Conservation (phyloP, 2,888 invertebrate genomes). For the Chirona hameri region DNA sequence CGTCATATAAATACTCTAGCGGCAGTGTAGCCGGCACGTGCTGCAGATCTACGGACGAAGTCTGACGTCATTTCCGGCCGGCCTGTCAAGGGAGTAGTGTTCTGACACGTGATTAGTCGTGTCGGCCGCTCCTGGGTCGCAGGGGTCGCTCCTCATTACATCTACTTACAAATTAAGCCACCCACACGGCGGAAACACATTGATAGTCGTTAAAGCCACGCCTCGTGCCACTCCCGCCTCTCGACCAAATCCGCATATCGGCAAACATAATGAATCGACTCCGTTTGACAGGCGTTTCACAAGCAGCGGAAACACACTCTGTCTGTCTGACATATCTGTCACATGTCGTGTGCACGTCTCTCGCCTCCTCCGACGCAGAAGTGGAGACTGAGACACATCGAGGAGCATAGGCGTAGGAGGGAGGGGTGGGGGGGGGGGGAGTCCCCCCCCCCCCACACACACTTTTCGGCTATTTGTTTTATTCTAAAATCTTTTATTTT, state of each 20-base stretch:
- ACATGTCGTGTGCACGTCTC: too few relatives aligned
- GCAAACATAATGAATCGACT: background rate
- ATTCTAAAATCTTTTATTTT: too few relatives aligned
- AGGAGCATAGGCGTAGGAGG: too few relatives aligned
- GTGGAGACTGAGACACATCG: too few relatives aligned
- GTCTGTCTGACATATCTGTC: too few relatives aligned
- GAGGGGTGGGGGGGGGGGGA: too few relatives aligned
- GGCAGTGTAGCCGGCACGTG: too few relatives aligned
- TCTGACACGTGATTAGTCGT: background rate
- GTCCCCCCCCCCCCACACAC: too few relatives aligned
- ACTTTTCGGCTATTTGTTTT: too few relatives aligned
- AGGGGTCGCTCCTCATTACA: background rate
- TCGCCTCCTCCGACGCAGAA: too few relatives aligned
- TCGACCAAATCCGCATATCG: background rate
- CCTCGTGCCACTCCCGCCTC: background rate
- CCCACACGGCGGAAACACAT: background rate
- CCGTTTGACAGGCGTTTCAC: background rate
- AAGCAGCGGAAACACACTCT: background rate
- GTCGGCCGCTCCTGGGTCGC: background rate
- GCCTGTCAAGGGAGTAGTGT: background rate
- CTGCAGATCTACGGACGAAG: too few relatives aligned
- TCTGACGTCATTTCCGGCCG: background rate
- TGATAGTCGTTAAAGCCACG: background rate
- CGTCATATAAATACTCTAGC: too few relatives aligned
- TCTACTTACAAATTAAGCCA: background rate